Conservation (phyloP, 2,888 invertebrate genomes). For the Sinhomidia bicolor region DNA sequence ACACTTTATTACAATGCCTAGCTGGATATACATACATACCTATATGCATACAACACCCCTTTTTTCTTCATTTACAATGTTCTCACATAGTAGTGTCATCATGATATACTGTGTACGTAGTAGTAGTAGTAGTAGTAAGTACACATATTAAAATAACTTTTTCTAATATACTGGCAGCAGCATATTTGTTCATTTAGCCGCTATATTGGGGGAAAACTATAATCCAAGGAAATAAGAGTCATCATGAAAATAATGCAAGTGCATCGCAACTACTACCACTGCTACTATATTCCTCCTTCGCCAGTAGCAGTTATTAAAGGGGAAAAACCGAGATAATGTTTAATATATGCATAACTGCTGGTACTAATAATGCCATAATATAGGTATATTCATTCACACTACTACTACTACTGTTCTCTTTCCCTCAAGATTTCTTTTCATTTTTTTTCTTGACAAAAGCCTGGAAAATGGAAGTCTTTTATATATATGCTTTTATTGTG, state of each 20-base stretch:
- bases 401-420: background rate
- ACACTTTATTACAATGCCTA: no score
- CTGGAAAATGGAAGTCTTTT: background rate
- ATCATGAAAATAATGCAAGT: constrained; percentile 32
- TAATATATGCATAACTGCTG: constrained; percentile 37
- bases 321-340: constrained; percentile 39
- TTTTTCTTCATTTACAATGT: background rate
- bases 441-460: constrained; percentile 29
- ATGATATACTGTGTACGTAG: no score
- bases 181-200: background rate
- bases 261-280: background rate
- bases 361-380: background rate
- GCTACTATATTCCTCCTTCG: background rate
- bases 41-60: background rate
- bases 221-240: background rate
- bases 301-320: constrained; percentile 38
- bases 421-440: background rate
- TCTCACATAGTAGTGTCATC: background rate
- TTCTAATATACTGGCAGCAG: background rate
- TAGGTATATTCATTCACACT: no score
- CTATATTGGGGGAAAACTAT: constrained; percentile 15
- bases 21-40: background rate
- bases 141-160: background rate
- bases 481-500: constrained; percentile 17
- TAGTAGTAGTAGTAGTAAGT: background rate